Conservation (phyloP, 2,113 vertebrate species). For the Cheirogaleus medius region DNA sequence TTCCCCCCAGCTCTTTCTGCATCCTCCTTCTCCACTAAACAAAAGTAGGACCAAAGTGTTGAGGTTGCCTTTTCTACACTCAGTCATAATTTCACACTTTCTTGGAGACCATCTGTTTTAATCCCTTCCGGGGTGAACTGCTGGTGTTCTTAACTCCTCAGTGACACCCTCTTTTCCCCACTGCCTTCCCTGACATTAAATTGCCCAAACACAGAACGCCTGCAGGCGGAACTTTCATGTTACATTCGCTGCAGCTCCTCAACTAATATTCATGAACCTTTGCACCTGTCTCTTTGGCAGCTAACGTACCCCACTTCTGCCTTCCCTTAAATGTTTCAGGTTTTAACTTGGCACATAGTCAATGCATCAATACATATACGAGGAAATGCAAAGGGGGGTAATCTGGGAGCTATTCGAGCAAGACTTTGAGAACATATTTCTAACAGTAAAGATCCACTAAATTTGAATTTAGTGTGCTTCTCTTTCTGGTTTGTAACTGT, state of each 20-base stretch:
- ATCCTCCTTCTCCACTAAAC: not conserved
- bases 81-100: not conserved
- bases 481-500: not conserved
- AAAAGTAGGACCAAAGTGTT: not conserved
- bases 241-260: not conserved
- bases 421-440: not conserved
- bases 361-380: not conserved
- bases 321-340: not conserved
- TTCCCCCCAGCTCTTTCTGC: too few relatives aligned
- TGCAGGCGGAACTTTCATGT: not conserved
- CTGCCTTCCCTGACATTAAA: not conserved
- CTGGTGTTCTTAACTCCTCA: not conserved
- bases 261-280: conserved; percentile 38
- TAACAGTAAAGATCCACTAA: not conserved
- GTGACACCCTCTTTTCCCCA: not conserved
- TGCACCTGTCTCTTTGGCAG: conserved; percentile 50
- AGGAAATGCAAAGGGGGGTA: not conserved
- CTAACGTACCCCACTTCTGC: not conserved
- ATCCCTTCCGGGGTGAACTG: not conserved
- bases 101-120: conserved; percentile 16
- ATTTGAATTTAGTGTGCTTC: not conserved
- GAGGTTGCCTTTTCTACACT: not conserved
- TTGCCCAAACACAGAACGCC: not conserved
- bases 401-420: not conserved
- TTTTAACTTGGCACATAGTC: conserved; percentile 37